Conservation (phyloP, 2,113 vertebrate species). For the Semnornis frantzii region DNA sequence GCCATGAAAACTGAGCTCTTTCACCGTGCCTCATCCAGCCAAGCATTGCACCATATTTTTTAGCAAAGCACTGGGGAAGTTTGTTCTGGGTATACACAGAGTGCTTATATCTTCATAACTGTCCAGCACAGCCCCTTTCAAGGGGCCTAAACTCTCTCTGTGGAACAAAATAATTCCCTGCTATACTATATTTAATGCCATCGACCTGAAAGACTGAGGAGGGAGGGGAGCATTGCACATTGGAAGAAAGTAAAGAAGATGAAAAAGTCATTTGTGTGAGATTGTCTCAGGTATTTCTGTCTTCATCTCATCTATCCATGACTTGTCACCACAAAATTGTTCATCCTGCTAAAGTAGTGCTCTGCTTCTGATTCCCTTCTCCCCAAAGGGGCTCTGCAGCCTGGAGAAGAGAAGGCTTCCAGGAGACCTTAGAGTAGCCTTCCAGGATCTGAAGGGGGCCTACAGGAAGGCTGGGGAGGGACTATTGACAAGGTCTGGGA, state of each 20-base stretch:
- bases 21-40: neutral
- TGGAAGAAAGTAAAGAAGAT: neutral
- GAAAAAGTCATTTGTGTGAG: neutral
- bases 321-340: neutral
- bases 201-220: neutral
- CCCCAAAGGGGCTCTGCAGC: neutral
- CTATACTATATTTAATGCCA: neutral
- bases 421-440: too few relatives aligned
- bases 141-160: neutral
- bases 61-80: neutral
- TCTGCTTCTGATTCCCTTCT: neutral
- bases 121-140: neutral
- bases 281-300: neutral
- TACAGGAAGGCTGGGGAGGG: too few relatives aligned
- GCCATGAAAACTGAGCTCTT: slow-evolving; percentile 23
- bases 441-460: too few relatives aligned
- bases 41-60: neutral
- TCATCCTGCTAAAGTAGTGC: neutral
- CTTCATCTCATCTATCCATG: neutral
- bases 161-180: neutral
- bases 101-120: slow-evolving; percentile 39
- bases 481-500: too few relatives aligned
- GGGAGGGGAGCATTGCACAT: neutral
- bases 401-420: too few relatives aligned
- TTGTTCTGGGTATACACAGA: neutral